phyloP scores from a whole-genome alignment of 2,888 invertebrate genomes.

The Apamea sordens region DNA sequence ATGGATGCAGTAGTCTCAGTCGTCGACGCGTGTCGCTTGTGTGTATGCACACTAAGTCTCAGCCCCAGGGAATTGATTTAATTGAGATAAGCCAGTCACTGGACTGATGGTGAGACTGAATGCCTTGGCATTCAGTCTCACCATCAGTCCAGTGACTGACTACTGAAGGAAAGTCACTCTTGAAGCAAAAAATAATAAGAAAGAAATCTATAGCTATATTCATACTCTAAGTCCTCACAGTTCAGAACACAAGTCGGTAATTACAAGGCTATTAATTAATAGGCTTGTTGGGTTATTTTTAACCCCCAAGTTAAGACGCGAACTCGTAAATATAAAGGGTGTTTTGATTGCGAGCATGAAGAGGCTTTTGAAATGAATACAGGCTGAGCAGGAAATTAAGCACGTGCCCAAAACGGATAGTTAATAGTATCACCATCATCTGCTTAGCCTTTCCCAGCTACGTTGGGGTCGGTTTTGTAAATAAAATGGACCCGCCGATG shows the following conservation, averaged over 20 bases:
- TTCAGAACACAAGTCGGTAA: conserved; percentile 54
- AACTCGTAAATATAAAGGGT: conserved; percentile 52
- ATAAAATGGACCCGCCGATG: too few relatives aligned
- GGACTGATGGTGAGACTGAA: not conserved
- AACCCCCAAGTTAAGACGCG: conserved; percentile 29
- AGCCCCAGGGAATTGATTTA: not conserved
- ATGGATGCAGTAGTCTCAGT: too few relatives aligned
- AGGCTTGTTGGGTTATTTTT: conserved; percentile 56
- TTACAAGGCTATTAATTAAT: conserved; percentile 60
- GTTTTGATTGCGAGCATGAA: conserved; percentile 36
- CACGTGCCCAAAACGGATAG: not conserved
- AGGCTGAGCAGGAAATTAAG: not conserved
- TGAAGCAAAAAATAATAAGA: not conserved
- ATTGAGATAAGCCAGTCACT: not conserved
- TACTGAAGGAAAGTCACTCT: not conserved
- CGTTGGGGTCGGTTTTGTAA: not conserved
- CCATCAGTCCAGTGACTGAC: too few relatives aligned
- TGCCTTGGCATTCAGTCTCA: too few relatives aligned
- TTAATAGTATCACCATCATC: not conserved
- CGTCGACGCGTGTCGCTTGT: too few relatives aligned
- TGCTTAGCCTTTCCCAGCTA: not conserved
- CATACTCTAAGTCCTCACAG: conserved; percentile 47
- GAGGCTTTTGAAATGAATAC: conserved; percentile 6
- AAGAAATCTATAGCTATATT: conserved; percentile 12
- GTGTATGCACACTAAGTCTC: too few relatives aligned